These are phyloP conservation scores for Pseudomyrmex dendroicus DNA, from an alignment of 1,140 invertebrate genomes.

Conservation along the genomic window DNA sequence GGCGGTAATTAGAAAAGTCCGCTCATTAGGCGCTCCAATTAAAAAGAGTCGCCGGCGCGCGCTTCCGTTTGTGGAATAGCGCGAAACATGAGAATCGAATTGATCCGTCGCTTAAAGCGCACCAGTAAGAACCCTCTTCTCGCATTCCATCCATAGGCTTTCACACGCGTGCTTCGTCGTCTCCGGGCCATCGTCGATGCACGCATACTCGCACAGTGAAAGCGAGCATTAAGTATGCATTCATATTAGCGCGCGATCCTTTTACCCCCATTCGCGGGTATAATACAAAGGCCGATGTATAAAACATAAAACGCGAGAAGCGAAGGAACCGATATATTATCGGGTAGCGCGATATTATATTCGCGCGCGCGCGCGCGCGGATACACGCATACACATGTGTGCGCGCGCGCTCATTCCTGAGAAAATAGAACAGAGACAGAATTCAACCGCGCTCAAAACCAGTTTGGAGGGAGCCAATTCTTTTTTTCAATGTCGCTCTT, in stretches of 20 bases:
- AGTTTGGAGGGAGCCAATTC: conserved; percentile 79
- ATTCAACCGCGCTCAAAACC: conserved; percentile 71
- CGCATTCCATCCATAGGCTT: conserved; percentile 58
- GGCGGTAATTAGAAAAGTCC: conserved; percentile 60
- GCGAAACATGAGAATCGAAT: conserved; percentile 64
- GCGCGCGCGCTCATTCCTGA: neutral
- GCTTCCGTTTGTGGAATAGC: conserved; percentile 60
- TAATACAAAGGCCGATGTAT: conserved; percentile 72
- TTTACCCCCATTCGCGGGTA: conserved; percentile 33
- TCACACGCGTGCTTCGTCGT: conserved; percentile 57
- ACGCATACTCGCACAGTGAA: conserved; percentile 27
- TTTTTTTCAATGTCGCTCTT: conserved; percentile 71
- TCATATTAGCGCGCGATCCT: conserved; percentile 49
- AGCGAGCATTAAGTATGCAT: conserved; percentile 55
- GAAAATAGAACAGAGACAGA: conserved; percentile 31
- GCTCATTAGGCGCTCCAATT: conserved; percentile 60
- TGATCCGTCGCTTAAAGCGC: conserved; percentile 66
- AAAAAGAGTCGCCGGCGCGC: conserved; percentile 59
- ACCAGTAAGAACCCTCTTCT: conserved; percentile 37
- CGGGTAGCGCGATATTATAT: conserved; percentile 50
- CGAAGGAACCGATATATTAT: conserved; percentile 81
- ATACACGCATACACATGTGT: conserved; percentile 9
- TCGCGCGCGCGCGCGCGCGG: neutral
- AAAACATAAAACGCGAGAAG: conserved; percentile 75
- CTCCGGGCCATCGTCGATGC: conserved; percentile 8